These are phyloP conservation scores for Lycophotia porphyrea DNA, from an alignment of 2,888 invertebrate species.

Conservation along the genomic window DNA sequence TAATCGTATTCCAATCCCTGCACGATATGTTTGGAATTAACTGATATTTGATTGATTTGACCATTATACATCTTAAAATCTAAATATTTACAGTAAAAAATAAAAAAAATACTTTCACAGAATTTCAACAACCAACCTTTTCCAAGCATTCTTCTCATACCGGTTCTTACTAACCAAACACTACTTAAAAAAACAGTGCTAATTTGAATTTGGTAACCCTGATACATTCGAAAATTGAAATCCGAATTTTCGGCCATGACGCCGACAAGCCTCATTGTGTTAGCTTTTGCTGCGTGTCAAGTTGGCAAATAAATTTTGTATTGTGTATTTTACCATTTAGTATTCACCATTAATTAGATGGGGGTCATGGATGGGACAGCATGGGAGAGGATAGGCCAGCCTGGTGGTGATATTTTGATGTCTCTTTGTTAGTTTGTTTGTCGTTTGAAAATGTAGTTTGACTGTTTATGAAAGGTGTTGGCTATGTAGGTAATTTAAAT, in stretches of 20 bases:
- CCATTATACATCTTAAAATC: background rate
- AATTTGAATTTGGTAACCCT: conserved; percentile 50
- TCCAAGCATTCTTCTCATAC: background rate
- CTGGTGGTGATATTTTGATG: conserved; percentile 34
- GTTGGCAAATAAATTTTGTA: conserved; percentile 68
- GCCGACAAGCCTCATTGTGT: conserved; percentile 76
- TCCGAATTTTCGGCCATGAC: conserved; percentile 76
- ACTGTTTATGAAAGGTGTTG: background rate
- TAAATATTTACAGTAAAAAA: background rate
- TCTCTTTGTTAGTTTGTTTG: conserved; percentile 42
- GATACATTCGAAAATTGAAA: conserved; percentile 64
- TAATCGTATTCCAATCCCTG: background rate
- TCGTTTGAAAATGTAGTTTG: conserved; percentile 12
- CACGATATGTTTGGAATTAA: background rate
- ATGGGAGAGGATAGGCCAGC: conserved; percentile 4
- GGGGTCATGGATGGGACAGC: conserved; percentile 10
- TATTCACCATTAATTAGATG: conserved; percentile 66
- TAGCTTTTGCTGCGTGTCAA: conserved; percentile 72
- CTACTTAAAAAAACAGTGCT: background rate
- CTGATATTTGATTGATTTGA: background rate
- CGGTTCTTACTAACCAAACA: background rate
- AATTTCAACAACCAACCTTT: background rate
- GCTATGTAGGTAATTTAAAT: background rate
- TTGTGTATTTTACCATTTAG: too few species aligned
- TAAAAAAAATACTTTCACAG: background rate